Base-by-base conservation (phyloP, 1,140 invertebrate genomes). In the Drepana arcuata region DNA sequence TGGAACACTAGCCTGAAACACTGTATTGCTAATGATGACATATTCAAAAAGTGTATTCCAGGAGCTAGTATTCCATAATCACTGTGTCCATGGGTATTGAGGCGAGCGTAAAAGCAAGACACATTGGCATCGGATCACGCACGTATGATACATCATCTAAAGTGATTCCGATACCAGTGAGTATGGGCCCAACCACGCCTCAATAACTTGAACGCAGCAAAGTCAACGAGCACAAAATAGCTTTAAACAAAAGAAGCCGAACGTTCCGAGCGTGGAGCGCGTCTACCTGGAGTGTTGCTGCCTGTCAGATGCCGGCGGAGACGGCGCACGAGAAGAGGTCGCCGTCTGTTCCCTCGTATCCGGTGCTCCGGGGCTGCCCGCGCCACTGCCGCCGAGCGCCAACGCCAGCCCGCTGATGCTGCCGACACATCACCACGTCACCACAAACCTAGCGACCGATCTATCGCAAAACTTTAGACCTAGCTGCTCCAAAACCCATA, bases 351-450 rank as follows among this genome's bases (percentile, higher is more conserved):
- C 70, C 15, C 70, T 61, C 14, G 67, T 45, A 36, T 75, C 73
- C 27, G 55, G 48, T 32, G 38, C 52, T 21, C 64, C 38, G 16
- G 78, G 78, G 28, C 71, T 79, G 61, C 74, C 79, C 14, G 59
- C 48, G 34, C 69, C 70, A 72, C 75, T 80, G 49, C 79, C 63
- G 46, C 78, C 81, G 41, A 83, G 71, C 65, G 79, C 80, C 77
- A 83, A 36, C 79, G 74, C 74, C 74, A 86, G 52, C 53, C 84
- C 84, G 73, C 67, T 79, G 71, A 86, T 84, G 67, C 84, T 86
- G 83, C 57, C 64, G 71, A 82, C 77, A 75, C 73, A 80, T 55
- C 66, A 70, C 71, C 66, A 82, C 60, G 65, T 79, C 72, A 79
- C 78, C 68, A 75, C 52, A 67, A 64, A 70, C 74, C 72, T 75